Percentiles rank a stretch among this genome's conserved stretches.
Evolutionary conservation across 2,888 invertebrate genomes (phyloP).

Genomic region (Dysmachus trigonus): DNA sequence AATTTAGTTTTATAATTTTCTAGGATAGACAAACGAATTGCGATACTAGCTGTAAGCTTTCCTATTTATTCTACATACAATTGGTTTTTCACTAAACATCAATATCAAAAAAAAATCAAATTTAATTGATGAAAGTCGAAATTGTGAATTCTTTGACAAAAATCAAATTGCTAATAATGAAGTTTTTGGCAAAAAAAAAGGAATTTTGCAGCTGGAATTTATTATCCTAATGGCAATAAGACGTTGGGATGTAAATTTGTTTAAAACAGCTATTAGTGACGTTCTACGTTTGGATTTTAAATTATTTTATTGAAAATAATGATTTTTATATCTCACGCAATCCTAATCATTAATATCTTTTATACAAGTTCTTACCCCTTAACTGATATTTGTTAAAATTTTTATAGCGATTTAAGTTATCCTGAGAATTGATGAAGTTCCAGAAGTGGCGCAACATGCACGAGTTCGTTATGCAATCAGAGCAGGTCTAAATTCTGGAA

Average conservation of each 20-base stretch:
- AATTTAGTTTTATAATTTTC: not conserved
- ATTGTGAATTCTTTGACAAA: not conserved
- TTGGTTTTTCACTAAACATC: not conserved
- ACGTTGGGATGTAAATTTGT: not conserved
- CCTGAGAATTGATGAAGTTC: not conserved
- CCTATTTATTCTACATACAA: not conserved
- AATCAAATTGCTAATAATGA: not conserved
- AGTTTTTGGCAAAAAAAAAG: not conserved
- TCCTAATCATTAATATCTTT: not conserved
- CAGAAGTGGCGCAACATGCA: not conserved
- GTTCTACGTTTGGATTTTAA: not conserved
- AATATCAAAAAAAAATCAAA: not conserved
- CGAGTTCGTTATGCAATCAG: not conserved
- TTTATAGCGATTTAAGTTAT: not conserved
- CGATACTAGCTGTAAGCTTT: conserved; percentile 7
- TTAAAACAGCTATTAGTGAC: not conserved
- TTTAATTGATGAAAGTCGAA: not conserved
- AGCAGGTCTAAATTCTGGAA: not conserved
- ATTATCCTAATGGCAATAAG: not conserved
- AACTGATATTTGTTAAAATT: not conserved
- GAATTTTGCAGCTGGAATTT: not conserved
- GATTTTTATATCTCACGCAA: not conserved
- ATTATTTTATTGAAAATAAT: not conserved
- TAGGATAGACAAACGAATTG: not conserved
- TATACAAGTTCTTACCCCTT: not conserved